Conservation (phyloP, 2,797 vertebrate genomes). For the Synanceia verrucosa region DNA sequence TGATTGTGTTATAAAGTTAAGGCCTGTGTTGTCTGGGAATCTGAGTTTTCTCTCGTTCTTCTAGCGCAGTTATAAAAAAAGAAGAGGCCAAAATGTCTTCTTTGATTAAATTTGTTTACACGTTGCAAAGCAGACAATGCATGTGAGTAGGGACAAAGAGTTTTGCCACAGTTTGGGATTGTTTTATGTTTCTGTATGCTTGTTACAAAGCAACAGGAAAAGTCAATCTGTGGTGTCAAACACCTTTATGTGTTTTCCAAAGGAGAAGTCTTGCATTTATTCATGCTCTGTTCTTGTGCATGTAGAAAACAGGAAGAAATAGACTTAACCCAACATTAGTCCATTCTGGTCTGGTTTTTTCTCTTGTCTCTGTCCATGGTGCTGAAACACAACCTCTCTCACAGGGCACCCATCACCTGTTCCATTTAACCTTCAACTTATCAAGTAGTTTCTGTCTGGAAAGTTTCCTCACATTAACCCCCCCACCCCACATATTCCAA, state of each 20-base stretch:
- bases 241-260: neutral
- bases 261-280: neutral
- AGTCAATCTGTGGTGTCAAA: neutral
- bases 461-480: neutral
- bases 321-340: neutral
- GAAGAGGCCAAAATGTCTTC: neutral
- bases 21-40: neutral
- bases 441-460: constrained; percentile 6
- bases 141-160: neutral
- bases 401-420: neutral
- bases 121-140: neutral
- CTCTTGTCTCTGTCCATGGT: constrained; percentile 46
- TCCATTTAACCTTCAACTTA: constrained; percentile 9
- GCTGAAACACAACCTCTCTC: constrained; percentile 37
- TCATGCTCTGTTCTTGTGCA: neutral
- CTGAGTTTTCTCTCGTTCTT: neutral
- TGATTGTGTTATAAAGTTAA: neutral
- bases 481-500: neutral
- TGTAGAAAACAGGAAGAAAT: neutral
- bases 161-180: neutral
- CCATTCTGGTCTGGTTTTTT: neutral
- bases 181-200: neutral
- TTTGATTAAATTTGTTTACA: constrained; percentile 7
- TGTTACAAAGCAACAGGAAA: neutral
- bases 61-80: neutral